phyloP scores from a whole-genome alignment of 2,888 invertebrate genomes.

The Tiphia femorata region DNA sequence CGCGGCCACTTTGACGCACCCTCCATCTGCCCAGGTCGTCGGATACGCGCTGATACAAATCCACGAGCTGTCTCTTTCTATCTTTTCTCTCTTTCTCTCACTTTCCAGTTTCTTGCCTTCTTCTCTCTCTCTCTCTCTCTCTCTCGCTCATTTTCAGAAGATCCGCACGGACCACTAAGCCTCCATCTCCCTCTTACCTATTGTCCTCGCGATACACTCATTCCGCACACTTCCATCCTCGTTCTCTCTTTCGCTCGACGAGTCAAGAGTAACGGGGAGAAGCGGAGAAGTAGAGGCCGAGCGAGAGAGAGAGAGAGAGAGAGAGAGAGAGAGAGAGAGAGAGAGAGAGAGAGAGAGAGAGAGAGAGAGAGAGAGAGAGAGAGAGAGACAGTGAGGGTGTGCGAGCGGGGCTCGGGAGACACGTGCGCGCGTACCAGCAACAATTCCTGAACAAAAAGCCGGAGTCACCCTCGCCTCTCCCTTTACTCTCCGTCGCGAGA shows the following conservation, averaged over 20 bases:
- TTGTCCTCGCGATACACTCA: no score
- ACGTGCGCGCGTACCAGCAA: conserved; percentile 53
- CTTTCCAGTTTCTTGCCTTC: conserved; percentile 10
- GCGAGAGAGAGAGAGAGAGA: neutral
- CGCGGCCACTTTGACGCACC: conserved; percentile 59
- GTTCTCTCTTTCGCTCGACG: no score
- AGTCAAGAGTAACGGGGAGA: neutral
- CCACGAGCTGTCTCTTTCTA: conserved; percentile 39
- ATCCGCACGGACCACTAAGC: no score
- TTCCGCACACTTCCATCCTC: no score
- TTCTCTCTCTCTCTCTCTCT: conserved; percentile 9
- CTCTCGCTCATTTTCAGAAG: conserved; percentile 6
- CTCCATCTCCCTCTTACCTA: no score
- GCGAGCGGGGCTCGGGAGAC: conserved; percentile 25
- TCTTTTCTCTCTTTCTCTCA: conserved; percentile 18
- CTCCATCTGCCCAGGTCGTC: conserved; percentile 38
- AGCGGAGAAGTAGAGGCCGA: no score
- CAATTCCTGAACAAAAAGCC: conserved; percentile 64
- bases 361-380: neutral
- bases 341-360: neutral
- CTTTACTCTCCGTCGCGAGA: conserved; percentile 26
- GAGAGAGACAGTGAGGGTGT: neutral
- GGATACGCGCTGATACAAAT: conserved; percentile 48
- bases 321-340: conserved; percentile 7
- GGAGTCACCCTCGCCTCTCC: conserved; percentile 55